Evolutionary conservation across 2,888 invertebrate species (phyloP).

Genomic region (Autographa gamma): DNA sequence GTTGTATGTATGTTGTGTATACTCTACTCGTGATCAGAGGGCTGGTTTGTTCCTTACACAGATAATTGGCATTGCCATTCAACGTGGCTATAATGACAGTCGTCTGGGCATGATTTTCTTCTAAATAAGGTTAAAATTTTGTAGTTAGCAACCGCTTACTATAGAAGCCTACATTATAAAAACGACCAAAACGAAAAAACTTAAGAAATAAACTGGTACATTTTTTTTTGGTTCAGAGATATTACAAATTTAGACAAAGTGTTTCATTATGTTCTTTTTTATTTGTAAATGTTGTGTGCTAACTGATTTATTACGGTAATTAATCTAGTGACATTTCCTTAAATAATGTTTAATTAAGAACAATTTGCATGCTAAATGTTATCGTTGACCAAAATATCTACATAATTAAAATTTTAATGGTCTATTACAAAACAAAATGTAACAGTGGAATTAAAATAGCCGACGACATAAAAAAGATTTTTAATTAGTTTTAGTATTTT

Average conservation of each 20-base stretch:
- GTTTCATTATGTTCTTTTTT: not conserved
- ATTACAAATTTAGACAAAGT: not conserved
- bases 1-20: too few relatives aligned
- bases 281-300: not conserved
- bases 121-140: too few relatives aligned
- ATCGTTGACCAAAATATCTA: not conserved
- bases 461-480: not conserved
- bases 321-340: constrained; percentile 4
- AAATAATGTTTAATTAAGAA: constrained; percentile 3
- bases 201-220: not conserved
- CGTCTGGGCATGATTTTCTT: too few relatives aligned
- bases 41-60: too few relatives aligned
- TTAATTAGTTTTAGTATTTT: not conserved
- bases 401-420: constrained; percentile 1
- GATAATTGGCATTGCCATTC: too few relatives aligned
- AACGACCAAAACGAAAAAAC: not conserved
- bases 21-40: too few relatives aligned
- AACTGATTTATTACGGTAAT: constrained; percentile 1
- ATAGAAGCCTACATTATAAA: too few relatives aligned
- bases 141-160: too few relatives aligned
- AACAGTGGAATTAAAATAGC: not conserved
- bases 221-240: not conserved
- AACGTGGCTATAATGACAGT: too few relatives aligned
- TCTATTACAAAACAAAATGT: constrained; percentile 2
- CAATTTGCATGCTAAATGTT: constrained; percentile 2